Conservation (phyloP, 2,113 vertebrate species). For the Typhlomys cinereus region DNA sequence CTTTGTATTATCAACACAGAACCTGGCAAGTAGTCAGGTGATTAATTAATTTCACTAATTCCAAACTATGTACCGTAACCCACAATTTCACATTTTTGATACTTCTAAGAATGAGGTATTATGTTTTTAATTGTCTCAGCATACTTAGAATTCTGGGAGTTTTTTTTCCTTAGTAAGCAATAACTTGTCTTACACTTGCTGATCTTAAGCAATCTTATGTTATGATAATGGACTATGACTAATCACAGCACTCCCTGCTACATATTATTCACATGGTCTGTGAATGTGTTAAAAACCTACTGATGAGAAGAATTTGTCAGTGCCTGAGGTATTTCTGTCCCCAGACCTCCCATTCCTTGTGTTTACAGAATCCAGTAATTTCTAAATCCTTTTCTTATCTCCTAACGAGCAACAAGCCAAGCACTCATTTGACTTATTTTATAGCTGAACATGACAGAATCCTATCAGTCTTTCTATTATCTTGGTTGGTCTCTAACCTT, state of each 20-base stretch:
- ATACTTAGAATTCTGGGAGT: conserved; percentile 14
- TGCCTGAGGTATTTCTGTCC: conserved; percentile 49
- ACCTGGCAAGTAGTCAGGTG: neutral
- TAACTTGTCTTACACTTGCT: conserved; percentile 60
- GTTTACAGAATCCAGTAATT: conserved; percentile 18
- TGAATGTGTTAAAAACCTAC: conserved; percentile 78
- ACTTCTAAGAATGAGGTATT: conserved; percentile 4
- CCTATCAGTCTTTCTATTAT: conserved; percentile 61
- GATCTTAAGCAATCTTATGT: conserved; percentile 13
- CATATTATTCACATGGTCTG: conserved; percentile 75
- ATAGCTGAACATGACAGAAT: conserved; percentile 50
- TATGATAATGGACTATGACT: conserved; percentile 60
- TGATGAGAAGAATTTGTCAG: conserved; percentile 74
- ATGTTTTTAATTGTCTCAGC: neutral
- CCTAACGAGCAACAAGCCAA: conserved; percentile 35
- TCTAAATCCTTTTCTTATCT: neutral
- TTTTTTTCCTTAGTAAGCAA: conserved; percentile 70
- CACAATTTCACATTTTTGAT: conserved; percentile 7
- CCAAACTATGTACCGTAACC: neutral
- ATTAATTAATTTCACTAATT: conserved; percentile 28
- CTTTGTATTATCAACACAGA: neutral
- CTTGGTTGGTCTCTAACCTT: conserved; percentile 59
- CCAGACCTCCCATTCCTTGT: conserved; percentile 6
- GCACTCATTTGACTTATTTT: conserved; percentile 24
- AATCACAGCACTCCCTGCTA: conserved; percentile 63